These are phyloP conservation scores for Parnassius smintheus DNA, from an alignment of 2,888 invertebrate genomes.

Conservation along the genomic window DNA sequence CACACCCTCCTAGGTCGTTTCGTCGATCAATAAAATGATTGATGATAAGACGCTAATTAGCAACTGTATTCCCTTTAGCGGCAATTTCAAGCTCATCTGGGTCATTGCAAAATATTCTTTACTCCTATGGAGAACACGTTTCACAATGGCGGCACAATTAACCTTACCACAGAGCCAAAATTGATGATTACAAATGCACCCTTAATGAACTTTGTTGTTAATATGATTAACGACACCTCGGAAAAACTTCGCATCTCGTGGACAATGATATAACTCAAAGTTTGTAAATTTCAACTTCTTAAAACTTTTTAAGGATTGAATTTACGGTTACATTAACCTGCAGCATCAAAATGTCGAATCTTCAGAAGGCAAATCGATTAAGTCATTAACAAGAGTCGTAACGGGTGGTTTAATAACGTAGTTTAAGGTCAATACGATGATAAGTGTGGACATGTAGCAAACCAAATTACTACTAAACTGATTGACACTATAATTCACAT, in stretches of 20 bases:
- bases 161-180: conserved; percentile 51
- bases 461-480: conserved; percentile 5
- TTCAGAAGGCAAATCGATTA: conserved; percentile 33
- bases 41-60: conserved; percentile 70
- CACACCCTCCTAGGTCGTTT: conserved; percentile 30
- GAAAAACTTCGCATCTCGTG: conserved; percentile 45
- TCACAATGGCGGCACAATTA: conserved; percentile 39
- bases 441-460: background rate
- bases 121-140: conserved; percentile 41
- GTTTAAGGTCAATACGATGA: conserved; percentile 34
- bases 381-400: conserved; percentile 37
- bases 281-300: background rate
- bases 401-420: conserved; percentile 35
- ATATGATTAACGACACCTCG: conserved; percentile 65
- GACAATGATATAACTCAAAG: background rate
- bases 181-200: conserved; percentile 74
- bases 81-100: conserved; percentile 35
- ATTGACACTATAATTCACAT: conserved; percentile 12
- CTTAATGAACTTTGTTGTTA: conserved; percentile 72
- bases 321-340: conserved; percentile 4
- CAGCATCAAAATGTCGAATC: conserved; percentile 21
- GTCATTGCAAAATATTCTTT: conserved; percentile 46
- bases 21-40: conserved; percentile 51
- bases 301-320: background rate
- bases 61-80: conserved; percentile 49